These are phyloP conservation scores for Burhinus oedicnemus DNA, from an alignment of 2,113 vertebrate genomes.

Conservation along the genomic window DNA sequence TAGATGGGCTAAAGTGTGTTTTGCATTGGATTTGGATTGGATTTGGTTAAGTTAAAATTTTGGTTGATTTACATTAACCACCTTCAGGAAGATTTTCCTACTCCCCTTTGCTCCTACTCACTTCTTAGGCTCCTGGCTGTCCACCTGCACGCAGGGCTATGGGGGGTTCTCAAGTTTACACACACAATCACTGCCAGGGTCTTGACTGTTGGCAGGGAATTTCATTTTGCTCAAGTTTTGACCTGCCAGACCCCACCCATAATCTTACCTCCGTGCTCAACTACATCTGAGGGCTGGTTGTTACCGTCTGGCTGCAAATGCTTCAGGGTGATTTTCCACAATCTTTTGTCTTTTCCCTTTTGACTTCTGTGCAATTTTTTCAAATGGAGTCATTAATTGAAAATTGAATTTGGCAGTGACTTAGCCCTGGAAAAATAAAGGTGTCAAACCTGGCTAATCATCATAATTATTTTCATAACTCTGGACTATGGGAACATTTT, in stretches of 20 bases:
- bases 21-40: not conserved
- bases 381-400: not conserved
- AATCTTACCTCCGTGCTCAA: not conserved
- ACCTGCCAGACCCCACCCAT: not conserved
- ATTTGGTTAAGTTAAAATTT: not conserved
- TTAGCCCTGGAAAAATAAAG: not conserved
- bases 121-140: not conserved
- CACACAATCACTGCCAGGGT: not conserved
- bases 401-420: not conserved
- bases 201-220: too few relatives aligned
- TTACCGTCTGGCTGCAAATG: not conserved
- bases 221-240: not conserved
- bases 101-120: not conserved
- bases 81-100: not conserved
- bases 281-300: not conserved
- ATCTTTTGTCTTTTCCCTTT: not conserved
- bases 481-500: not conserved
- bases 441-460: not conserved
- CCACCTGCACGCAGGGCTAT: accelerated
- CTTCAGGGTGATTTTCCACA: not conserved
- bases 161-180: not conserved
- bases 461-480: not conserved
- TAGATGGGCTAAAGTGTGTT: not conserved
- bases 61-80: not conserved
- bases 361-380: not conserved